These are phyloP conservation scores for Coturnix japonica DNA, from an alignment of 2,113 vertebrate genomes.

Conservation along the genomic window DNA sequence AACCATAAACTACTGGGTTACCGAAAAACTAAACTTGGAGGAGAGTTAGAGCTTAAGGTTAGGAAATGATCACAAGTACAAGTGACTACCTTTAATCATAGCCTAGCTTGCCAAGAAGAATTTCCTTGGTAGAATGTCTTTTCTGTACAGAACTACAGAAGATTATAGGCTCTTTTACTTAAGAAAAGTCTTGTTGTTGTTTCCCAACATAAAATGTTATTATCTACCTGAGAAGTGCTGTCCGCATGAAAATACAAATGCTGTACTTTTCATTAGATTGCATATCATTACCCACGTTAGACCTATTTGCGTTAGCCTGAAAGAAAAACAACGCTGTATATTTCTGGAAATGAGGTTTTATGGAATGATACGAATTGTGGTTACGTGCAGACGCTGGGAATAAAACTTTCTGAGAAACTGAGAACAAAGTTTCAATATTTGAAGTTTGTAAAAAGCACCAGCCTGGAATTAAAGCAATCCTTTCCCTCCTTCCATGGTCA, in stretches of 20 bases:
- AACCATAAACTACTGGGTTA: constrained; percentile 66
- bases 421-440: constrained; percentile 17
- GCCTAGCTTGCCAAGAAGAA: constrained; percentile 51
- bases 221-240: constrained; percentile 32
- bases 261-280: background rate
- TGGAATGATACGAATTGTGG: constrained; percentile 45
- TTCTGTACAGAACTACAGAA: constrained; percentile 48
- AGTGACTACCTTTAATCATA: constrained; percentile 69
- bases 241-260: background rate
- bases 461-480: constrained; percentile 20
- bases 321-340: background rate
- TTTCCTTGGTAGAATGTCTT: constrained; percentile 42
- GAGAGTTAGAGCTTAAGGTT: constrained; percentile 48
- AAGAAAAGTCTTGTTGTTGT: background rate
- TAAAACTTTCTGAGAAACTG: background rate
- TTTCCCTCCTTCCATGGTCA: background rate
- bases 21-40: constrained; percentile 15
- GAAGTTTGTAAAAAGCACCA: constrained; percentile 45
- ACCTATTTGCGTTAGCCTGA: background rate
- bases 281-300: background rate
- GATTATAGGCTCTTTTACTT: constrained; percentile 48
- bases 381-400: constrained; percentile 29
- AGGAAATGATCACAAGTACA: constrained; percentile 59
- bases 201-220: constrained; percentile 20
- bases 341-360: constrained; percentile 52